Evolutionary conservation across 2,888 invertebrate genomes (phyloP), one percentile per base, ranked within the genome.

Genomic region (Gryllus longicercus): DNA sequence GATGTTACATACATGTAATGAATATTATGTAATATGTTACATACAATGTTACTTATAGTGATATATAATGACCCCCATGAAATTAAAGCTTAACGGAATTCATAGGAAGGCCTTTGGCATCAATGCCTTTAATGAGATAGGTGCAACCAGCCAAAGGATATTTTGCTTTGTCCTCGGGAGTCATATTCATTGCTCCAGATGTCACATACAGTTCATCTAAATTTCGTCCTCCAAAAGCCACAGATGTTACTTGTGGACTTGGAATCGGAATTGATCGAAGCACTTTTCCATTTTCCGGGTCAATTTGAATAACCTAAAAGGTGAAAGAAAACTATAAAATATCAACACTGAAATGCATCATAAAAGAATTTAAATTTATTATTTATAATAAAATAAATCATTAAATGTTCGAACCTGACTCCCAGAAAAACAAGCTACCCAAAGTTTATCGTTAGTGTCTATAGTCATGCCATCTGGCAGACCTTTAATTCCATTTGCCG

Each of bases 391-490:
- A 63, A 63, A n/a, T 38, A 3, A 38, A 25, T 2, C 25, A 25
- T 38, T 38, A 5, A 38, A 38, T 0, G 3, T 21, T 23, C 75
- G 75, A 80, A 93, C 88, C 85, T 91, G 89, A 14, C 90, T 89
- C 1, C 92, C 94, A 83, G 91, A 90, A 85, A 92, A 95, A 85
- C 92, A 92, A 79, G 94, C 94, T 75, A 95, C 90, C 93, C 95
- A 95, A 11, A 95, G 88, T 85, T 93, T 93, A 5, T 93, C 94
- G 81, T 94, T 91, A 0, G 90, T 89, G 87, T 95, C 95, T 80
- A 94, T 93, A 82, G 94, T 93, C 93, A 95, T 93, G 25, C 94
- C 94, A 87, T 94, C 94, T 78, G 91, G 92, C 83, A 92, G 88
- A n/a, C 91, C 89, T 14, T 85, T 84, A 74, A 89, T 85, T 51